Evolutionary conservation across 1,140 invertebrate species (phyloP), one percentile per base, ranked within the genome.

Genomic region (Apolygus lucorum): DNA sequence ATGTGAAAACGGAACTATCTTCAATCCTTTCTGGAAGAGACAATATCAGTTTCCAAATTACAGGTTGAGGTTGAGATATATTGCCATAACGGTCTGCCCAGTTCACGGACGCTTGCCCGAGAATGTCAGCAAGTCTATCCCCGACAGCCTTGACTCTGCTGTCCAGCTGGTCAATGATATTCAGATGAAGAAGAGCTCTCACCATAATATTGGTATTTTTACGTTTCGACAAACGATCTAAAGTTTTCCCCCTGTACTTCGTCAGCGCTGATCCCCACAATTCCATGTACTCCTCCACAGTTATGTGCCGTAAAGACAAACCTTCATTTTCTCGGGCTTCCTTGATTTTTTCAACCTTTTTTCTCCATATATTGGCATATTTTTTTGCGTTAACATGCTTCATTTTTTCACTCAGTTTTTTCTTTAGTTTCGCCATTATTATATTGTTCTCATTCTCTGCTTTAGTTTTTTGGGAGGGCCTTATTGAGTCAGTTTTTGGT

Each of bases 361-460:
- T 24, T 25, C 63, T 73, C 73, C 72, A 73, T 2, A 63, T 25
- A 42, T 69, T 59, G 62, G 62, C 67, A 70, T 71, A 73, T 28
- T 73, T 72, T 52, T 67, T 4, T 22, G 67, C 72, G 63, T 29
- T 66, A 17, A 68, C 66, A 17, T 28, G 67, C 49, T 73, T 72
- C 63, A 74, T 64, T 65, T 70, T 74, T 66, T 71, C 63, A 28
- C 34, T 59, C 4, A 74, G 42, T 69, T 73, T 69, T 28, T 70
- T 71, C 28, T 54, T 68, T 24, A 74, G 66, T 68, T 72, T 72
- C 17, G 29, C 63, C 42, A 70, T 28, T n/a, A 42, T 28, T 26
- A 17, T 17, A n/a, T 49, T 22, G 22, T 59, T 59, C 22, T 59
- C 54, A 21, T 17, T 4, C 11, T 52, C 65, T 14, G 63, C 1